Conservation (phyloP, 2,113 vertebrate species). For the Dolichotis patagonum region DNA sequence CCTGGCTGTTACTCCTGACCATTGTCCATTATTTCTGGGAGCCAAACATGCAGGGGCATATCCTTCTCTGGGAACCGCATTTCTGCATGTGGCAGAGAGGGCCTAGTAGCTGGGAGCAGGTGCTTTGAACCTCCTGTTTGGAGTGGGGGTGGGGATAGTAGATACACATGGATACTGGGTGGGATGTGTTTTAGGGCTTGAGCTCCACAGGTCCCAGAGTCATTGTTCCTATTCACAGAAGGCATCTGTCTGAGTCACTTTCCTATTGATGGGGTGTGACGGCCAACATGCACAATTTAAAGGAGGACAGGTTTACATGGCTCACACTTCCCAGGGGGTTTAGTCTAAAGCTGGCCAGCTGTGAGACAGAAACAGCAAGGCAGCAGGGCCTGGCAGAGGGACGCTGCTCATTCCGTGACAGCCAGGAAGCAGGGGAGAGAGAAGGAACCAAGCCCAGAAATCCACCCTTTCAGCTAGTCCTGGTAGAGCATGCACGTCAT, state of each 20-base stretch:
- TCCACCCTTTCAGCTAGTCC: background rate
- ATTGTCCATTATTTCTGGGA: constrained; percentile 49
- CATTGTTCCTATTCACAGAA: background rate
- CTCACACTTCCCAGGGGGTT: background rate
- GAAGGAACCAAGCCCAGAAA: background rate
- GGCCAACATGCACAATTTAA: background rate
- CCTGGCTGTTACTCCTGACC: background rate
- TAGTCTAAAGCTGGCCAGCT: background rate
- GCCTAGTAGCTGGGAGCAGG: background rate
- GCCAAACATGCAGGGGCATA: background rate
- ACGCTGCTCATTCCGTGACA: background rate
- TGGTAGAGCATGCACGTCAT: background rate
- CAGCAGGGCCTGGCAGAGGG: background rate
- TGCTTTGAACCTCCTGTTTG: background rate
- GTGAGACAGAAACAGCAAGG: background rate
- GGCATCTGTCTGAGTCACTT: background rate
- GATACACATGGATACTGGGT: background rate
- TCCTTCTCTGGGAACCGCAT: background rate
- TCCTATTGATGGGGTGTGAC: background rate
- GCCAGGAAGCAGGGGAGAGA: background rate
- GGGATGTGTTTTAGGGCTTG: background rate
- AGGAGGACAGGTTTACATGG: background rate
- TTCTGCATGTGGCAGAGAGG: background rate
- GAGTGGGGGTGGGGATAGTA: background rate
- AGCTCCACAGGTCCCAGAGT: background rate